Conservation (phyloP, 1,140 invertebrate genomes). For the Drosophila nasuta region DNA sequence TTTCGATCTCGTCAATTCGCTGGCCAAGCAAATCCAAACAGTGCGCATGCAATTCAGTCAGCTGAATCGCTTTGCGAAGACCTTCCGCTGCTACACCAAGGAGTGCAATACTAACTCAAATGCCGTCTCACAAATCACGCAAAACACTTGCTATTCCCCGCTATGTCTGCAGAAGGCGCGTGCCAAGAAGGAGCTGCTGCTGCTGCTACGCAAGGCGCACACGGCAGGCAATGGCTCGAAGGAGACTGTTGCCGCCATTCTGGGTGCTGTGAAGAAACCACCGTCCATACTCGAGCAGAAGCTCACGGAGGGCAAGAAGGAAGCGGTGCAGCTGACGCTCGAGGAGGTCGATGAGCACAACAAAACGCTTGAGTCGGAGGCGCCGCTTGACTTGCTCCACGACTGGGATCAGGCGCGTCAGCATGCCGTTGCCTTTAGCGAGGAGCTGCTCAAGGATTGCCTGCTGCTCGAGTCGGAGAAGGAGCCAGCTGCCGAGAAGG, state of each 20-base stretch:
- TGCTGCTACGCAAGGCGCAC: conserved; percentile 88
- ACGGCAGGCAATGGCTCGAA: conserved; percentile 83
- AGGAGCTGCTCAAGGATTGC: conserved; percentile 59
- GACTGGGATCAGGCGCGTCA: conserved; percentile 77
- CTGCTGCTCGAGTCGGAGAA: conserved; percentile 21
- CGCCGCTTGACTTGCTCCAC: conserved; percentile 72
- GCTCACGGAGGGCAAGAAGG: conserved; percentile 84
- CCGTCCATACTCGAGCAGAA: conserved; percentile 86
- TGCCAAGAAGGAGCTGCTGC: conserved; percentile 89
- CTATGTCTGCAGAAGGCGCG: conserved; percentile 89
- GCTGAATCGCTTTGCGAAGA: conserved; percentile 88
- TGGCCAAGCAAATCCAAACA: conserved; percentile 88
- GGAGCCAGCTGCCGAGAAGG: conserved; percentile 5
- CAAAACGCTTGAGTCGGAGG: conserved; percentile 62
- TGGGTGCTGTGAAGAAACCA: conserved; percentile 84
- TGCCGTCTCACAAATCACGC: conserved; percentile 86
- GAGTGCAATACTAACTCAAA: conserved; percentile 88
- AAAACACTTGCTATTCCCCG: conserved; percentile 91
- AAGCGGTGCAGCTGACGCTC: conserved; percentile 46
- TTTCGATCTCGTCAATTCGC: conserved; percentile 86
- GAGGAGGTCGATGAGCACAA: conserved; percentile 79
- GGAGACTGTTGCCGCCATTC: conserved; percentile 82
- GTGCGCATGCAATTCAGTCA: conserved; percentile 88
- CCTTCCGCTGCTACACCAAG: conserved; percentile 89
- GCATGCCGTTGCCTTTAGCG: conserved; percentile 61